Base-by-base conservation (phyloP, 2,888 invertebrate genomes). In the Hypena proboscidalis region DNA sequence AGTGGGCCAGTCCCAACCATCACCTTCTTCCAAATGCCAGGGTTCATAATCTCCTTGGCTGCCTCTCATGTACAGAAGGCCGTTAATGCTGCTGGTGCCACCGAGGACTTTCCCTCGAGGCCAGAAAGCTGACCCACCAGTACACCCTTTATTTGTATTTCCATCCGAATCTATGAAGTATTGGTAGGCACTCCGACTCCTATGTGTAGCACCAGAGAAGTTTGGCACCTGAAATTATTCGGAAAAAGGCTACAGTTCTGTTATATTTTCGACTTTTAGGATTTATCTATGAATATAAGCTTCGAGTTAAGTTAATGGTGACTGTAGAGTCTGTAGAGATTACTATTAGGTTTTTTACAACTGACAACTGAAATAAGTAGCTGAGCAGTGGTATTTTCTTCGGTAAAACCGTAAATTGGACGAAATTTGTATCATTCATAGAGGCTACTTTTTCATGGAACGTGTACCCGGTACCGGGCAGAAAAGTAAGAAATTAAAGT, bases 71-170 rank as follows among this genome's bases (percentile, higher is more conserved):
- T 90, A 83, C 0, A 90, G 69, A 2, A 83, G 65, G 0, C 89
- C 87, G 44, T 90, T 90, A 34, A 90, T 85, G 15, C 87, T 84
- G 2, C 88, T 85, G 0, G 86, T 86, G 0, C 91, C 91, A 10
- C 91, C 91, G 0, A 91, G 64, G 14, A 82, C 67, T 47, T 75
- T 80, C 1, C 90, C 91, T 33, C 89, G 70, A 7, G 90, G 88
- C 89, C 90, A 90, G 47, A 78, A 90, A 0, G 88, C 81, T 27
- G 72, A 71, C 0, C 75, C 70, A 3, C 67, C 62, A 0, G 58
- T 40, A 35, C 71, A 73, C 0, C 81, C 89, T 55, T 69, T 69
- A 34, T 83, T 82, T 0, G 70, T 76, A 0, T 60, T 70, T 20
- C 81, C 78, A 34, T 85, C 86, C 35, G 43, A 17, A 58, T 89